phyloP scores from a whole-genome alignment of 2,888 invertebrate species.

The Phaonia tiefii region DNA sequence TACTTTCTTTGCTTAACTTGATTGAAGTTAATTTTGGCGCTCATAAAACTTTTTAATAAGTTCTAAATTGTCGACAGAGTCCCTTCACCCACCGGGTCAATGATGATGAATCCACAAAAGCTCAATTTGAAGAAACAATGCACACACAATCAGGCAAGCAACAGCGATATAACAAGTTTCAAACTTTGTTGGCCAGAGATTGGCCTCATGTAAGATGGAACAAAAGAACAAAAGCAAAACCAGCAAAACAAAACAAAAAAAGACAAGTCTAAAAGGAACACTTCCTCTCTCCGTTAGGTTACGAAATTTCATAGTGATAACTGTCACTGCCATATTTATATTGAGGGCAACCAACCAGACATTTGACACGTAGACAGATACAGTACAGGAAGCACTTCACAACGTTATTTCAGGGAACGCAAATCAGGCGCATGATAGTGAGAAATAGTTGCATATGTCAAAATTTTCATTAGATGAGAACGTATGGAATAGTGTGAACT shows the following conservation, averaged over 20 bases:
- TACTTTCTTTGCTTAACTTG: slow-evolving; percentile 24
- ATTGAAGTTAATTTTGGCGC: slow-evolving; percentile 48
- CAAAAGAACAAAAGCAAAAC: too few species aligned
- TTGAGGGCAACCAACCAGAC: too few species aligned
- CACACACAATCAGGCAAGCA: not conserved
- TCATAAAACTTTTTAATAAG: slow-evolving; percentile 57
- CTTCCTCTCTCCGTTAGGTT: not conserved
- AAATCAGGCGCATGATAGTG: too few species aligned
- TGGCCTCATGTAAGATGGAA: not conserved
- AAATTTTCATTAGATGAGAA: too few species aligned
- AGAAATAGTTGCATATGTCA: too few species aligned
- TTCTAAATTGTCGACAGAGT: slow-evolving; percentile 40
- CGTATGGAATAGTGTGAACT: too few species aligned
- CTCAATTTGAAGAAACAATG: not conserved
- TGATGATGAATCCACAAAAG: not conserved
- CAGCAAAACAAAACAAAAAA: not conserved
- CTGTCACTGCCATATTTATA: slow-evolving; percentile 25
- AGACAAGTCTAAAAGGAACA: not conserved
- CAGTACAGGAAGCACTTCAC: not conserved
- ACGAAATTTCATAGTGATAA: slow-evolving; percentile 9
- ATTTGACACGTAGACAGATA: too few species aligned
- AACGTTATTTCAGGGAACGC: not conserved
- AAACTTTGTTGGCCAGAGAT: slow-evolving; percentile 19
- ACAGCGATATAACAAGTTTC: not conserved
- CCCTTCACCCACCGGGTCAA: not conserved